phyloP scores from a whole-genome alignment of 2,113 vertebrate species.

The Camelus bactrianus region DNA sequence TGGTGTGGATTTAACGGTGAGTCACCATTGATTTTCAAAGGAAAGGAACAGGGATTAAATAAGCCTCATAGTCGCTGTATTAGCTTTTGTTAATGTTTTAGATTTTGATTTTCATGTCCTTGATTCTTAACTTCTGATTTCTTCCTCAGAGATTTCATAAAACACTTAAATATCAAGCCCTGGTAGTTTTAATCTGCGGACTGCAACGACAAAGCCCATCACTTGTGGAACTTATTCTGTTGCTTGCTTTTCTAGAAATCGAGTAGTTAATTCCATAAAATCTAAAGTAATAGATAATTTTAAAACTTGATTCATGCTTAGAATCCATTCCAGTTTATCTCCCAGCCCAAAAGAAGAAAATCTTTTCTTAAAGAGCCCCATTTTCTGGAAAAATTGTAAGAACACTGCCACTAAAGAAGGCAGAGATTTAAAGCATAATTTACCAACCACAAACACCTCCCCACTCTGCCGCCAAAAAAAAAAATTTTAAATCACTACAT shows the following conservation, averaged over 20 bases:
- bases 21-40: constrained; percentile 22
- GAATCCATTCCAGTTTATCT: neutral
- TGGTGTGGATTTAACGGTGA: neutral
- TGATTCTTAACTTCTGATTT: constrained; percentile 41
- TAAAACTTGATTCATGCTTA: neutral
- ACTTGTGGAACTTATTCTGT: neutral
- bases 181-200: neutral
- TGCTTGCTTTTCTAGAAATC: constrained; percentile 20
- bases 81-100: neutral
- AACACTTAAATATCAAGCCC: neutral
- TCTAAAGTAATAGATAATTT: neutral
- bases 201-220: neutral
- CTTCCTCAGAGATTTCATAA: neutral
- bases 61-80: neutral
- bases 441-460: neutral
- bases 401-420: neutral
- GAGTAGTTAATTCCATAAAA: neutral
- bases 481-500: neutral
- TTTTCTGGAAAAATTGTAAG: neutral
- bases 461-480: neutral
- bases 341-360: neutral
- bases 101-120: constrained; percentile 31
- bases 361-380: neutral
- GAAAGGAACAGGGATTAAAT: constrained; percentile 34
- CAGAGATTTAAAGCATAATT: neutral